phyloP scores from a whole-genome alignment of 2,797 vertebrate species.

The Synaphobranchus kaupii region DNA sequence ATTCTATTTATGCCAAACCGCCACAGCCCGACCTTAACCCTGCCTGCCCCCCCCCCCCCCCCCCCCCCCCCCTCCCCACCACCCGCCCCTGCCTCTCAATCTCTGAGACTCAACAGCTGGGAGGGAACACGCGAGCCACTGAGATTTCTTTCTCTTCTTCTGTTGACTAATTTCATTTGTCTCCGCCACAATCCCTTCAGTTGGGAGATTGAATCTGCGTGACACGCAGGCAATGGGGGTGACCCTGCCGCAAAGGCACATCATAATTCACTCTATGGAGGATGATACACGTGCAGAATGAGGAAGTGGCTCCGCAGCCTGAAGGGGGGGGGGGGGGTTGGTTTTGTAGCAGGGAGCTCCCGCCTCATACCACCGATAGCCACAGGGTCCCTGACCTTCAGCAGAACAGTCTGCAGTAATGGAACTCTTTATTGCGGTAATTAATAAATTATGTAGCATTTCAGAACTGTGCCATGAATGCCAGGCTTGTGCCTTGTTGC shows the following conservation, averaged over 20 bases:
- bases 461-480: too few species aligned
- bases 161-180: not conserved
- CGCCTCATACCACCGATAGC: not conserved
- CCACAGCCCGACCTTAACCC: not conserved
- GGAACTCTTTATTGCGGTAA: not conserved
- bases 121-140: not conserved
- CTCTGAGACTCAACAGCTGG: conserved; percentile 20
- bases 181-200: conserved; percentile 21
- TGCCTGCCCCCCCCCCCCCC: not conserved
- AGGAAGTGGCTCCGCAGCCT: not conserved
- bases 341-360: not conserved
- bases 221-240: not conserved
- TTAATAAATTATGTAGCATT: not conserved
- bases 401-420: not conserved
- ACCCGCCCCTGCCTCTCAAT: not conserved
- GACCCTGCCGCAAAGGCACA: conserved; percentile 3
- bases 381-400: not conserved
- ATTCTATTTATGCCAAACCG: not conserved
- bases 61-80: too few species aligned
- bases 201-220: not conserved
- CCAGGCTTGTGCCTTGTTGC: too few species aligned
- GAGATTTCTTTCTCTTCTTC: not conserved
- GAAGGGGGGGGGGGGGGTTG: not conserved
- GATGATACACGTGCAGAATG: not conserved
- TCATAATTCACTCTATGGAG: conserved; percentile 1